Base-by-base conservation (phyloP, 1,140 invertebrate species). In the Agrilus planipennis region DNA sequence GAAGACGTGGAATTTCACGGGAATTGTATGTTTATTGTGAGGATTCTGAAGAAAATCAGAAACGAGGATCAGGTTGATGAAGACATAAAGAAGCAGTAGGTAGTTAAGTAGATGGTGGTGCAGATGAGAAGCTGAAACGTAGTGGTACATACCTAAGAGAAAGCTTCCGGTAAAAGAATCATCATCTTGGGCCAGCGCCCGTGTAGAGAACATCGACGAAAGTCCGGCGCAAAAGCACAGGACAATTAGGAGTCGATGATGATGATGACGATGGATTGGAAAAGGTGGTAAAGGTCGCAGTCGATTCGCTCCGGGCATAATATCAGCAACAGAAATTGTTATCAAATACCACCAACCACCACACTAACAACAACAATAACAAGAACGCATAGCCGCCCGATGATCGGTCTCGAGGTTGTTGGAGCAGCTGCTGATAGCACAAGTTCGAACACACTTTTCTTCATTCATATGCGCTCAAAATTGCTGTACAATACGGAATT, bases 111-210 rank as follows among this genome's bases (percentile, higher is more conserved):
- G 25, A 11, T 41, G 18, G 12, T n/a, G 17, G 21, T 19, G 17
- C 12, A 15, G 25, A 32, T 20, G 15, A 15, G 31, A 42, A 20
- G 23, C 23, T 6, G 14, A 36, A n/a, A 12, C n/a, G n/a, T n/a
- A n/a, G n/a, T n/a, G n/a, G n/a, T n/a, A 39, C 35, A 21, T 65
- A 84, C 81, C 81, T 67, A 81, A 82, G 12, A 85, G 64, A 55
- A 85, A 82, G 51, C 78, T 82, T 47, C 78, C 78, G 42, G 80
- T 77, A 50, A 84, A 67, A 9, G 81, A 84, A 41, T 84, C 82
- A 60, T 84, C n/a, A n/a, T n/a, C 80, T 63, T 83, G 77, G 44
- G 62, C 65, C 38, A 45, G 41, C 30, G 56, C 53, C 30, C 41
- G 43, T 29, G 42, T 40, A 22, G 36, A 25, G 23, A 50, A 30